phyloP scores from a whole-genome alignment of 1,140 invertebrate genomes.

The Myzus persicae region DNA sequence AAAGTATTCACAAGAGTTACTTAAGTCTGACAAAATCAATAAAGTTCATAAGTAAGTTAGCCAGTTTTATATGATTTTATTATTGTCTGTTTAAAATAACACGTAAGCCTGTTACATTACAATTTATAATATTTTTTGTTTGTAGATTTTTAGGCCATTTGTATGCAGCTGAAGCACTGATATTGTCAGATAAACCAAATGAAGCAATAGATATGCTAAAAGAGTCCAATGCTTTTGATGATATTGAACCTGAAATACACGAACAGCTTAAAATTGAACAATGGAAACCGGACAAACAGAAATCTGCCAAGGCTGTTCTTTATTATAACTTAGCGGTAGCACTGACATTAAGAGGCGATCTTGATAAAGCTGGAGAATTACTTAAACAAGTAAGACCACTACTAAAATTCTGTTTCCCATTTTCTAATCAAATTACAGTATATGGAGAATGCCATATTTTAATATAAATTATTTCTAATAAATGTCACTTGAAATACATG shows the following conservation, averaged over 20 bases:
- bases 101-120: constrained; percentile 57
- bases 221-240: constrained; percentile 75
- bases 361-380: constrained; percentile 75
- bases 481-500: neutral
- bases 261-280: constrained; percentile 62
- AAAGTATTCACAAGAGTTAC: constrained; percentile 70
- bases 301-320: constrained; percentile 74
- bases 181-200: constrained; percentile 80
- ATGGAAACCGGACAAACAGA: constrained; percentile 76
- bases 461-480: neutral
- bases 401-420: neutral
- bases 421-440: neutral
- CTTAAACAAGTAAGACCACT: constrained; percentile 69
- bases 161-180: constrained; percentile 88
- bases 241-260: constrained; percentile 63
- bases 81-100: neutral
- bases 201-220: constrained; percentile 88
- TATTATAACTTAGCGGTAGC: constrained; percentile 84
- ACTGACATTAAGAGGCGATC: constrained; percentile 78
- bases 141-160: constrained; percentile 83
- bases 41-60: constrained; percentile 50
- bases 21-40: constrained; percentile 44
- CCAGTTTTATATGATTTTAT: neutral
- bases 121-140: constrained; percentile 58
- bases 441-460: neutral